Percentiles rank a stretch among this genome's conserved stretches.
These are phyloP conservation scores for Todiramphus saurophagus DNA, from an alignment of 2,113 vertebrate genomes.

Conservation along the genomic window DNA sequence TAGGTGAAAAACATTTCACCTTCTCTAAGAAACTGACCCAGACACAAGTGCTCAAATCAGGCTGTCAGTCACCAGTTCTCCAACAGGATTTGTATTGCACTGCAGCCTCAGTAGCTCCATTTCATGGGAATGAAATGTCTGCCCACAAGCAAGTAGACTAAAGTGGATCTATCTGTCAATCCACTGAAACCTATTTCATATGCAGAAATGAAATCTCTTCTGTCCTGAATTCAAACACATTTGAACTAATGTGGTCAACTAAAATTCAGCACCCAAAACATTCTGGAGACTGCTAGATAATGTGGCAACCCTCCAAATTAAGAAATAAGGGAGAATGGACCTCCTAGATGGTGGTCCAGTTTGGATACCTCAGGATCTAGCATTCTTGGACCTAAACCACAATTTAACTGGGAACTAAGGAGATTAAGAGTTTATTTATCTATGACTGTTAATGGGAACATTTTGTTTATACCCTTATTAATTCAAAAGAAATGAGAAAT, in stretches of 20 bases:
- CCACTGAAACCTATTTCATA: neutral
- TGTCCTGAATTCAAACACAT: neutral
- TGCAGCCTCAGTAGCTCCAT: neutral
- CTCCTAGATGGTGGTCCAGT: too few relatives aligned
- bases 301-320: fast-evolving
- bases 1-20: neutral
- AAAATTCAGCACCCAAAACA: neutral
- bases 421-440: neutral
- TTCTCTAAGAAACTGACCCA: neutral
- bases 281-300: neutral
- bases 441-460: neutral
- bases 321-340: neutral
- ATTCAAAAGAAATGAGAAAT: neutral
- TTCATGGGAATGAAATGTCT: neutral
- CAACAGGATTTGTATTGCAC: neutral
- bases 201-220: neutral
- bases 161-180: neutral
- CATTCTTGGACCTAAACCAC: neutral
- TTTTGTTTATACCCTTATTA: neutral
- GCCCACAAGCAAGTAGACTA: neutral
- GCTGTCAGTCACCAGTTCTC: neutral
- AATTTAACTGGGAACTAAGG: neutral
- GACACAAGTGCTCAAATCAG: neutral
- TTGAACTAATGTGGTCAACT: neutral
- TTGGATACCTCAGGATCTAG: fast-evolving